Evolutionary conservation across 1,140 invertebrate genomes (phyloP), one percentile per base, ranked within the genome.

Genomic region (Bombus balteatus): DNA sequence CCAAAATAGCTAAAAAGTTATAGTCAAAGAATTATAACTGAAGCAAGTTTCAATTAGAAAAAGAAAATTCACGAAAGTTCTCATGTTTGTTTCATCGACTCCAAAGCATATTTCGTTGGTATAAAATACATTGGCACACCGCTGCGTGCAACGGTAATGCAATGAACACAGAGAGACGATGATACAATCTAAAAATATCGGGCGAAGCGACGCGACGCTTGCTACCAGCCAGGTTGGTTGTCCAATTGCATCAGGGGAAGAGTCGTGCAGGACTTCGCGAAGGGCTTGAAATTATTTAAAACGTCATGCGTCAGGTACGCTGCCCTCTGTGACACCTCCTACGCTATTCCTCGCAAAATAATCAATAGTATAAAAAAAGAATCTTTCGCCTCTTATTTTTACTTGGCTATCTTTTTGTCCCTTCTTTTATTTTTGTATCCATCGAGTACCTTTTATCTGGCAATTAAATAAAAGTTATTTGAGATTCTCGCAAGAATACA

Each of bases 151-250:
- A 32, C 13, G n/a, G 9, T 32, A 62, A 47, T 3, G 37, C 71
- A 82, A 34, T 39, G 39, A 62, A 32, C 80, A 74, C n/a, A 41
- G 53, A 62, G 68, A 73, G 47, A 13, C 70, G 68, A 43, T 81
- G 53, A 74, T 81, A 81, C 68, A 32, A 81, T 81, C 79, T 72
- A 62, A 74, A 81, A 81, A 81, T 81, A 81, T 57, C 70, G 22
- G 37, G 10, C 28, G 57, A 59, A 3, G 59, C 12, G 10, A n/a
- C 47, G 34, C 47, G 37, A 57, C 41, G 62, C 25, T 65, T 41
- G 53, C 70, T 53, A 81, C 32, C 25, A 81, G 39, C n/a, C n/a
- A 32, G 37, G 22, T 39, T 25, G 37, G 22, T 53, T n/a, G 70
- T 32, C 73, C 70, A 81, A 74, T 81, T 59, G 70, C 53, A 73